These are phyloP conservation scores for Melolontha melolontha DNA, from an alignment of 2,888 invertebrate species.

Conservation along the genomic window DNA sequence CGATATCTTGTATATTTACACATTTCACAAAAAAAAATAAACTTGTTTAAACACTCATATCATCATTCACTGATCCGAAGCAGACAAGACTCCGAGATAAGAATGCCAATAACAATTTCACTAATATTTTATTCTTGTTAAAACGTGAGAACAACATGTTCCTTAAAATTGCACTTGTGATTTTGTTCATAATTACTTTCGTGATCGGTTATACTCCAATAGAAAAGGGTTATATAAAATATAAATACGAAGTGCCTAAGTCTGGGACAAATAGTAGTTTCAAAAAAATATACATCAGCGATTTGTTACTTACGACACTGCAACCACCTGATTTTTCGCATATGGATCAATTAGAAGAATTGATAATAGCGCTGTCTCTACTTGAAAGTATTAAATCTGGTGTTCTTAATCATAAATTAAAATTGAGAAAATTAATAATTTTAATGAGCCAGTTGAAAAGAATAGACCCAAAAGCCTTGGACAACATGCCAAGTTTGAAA, in stretches of 20 bases:
- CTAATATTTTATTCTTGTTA: too few species aligned
- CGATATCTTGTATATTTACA: neutral
- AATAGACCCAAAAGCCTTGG: conserved; percentile 20
- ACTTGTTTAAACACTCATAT: conserved; percentile 18
- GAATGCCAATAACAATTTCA: neutral
- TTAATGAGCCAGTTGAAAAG: conserved; percentile 12
- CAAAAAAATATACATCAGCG: conserved; percentile 23
- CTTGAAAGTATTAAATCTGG: conserved; percentile 19
- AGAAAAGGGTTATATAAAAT: conserved; percentile 23
- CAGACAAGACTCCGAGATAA: conserved; percentile 10
- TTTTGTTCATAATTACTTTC: neutral
- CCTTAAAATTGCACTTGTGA: neutral
- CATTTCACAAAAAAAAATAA: conserved; percentile 5
- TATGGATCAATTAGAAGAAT: conserved; percentile 23
- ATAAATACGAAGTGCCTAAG: conserved; percentile 10
- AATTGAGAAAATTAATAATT: conserved; percentile 11
- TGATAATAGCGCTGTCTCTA: conserved; percentile 6
- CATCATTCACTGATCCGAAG: conserved; percentile 12
- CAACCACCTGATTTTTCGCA: conserved; percentile 1
- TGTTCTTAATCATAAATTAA: conserved; percentile 14
- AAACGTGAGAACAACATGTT: conserved; percentile 1
- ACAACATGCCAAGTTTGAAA: conserved; percentile 18
- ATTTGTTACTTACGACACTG: conserved; percentile 4
- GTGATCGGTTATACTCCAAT: neutral
- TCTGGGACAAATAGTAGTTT: neutral